These are phyloP conservation scores for Petromus typicus DNA, from an alignment of 2,113 vertebrate genomes.

Conservation along the genomic window DNA sequence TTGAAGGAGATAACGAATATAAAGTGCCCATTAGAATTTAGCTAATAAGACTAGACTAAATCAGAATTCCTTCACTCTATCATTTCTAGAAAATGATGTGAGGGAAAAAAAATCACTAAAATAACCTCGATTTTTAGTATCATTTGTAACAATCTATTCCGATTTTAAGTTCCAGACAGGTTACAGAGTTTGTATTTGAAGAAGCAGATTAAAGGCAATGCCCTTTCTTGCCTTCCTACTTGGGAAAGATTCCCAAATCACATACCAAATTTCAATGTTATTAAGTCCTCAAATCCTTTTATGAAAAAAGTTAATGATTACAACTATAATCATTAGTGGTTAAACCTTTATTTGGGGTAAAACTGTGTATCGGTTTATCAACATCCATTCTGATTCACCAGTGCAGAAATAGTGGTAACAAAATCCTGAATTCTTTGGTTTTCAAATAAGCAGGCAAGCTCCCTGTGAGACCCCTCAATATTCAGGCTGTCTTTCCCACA, in stretches of 20 bases:
- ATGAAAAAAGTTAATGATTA: conserved; percentile 1
- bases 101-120: background rate
- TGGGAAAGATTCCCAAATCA: conserved; percentile 16
- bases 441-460: background rate
- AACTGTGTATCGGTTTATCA: background rate
- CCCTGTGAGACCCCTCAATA: background rate
- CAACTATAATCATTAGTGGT: background rate
- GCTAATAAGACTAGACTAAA: background rate
- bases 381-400: background rate
- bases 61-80: background rate
- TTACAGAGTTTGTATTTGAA: background rate
- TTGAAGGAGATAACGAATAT: background rate
- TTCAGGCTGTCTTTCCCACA: background rate
- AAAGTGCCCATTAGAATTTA: background rate
- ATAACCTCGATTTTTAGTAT: conserved; percentile 15
- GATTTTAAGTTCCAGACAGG: background rate
- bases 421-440: background rate
- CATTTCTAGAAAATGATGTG: conserved; percentile 8
- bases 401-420: background rate
- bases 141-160: conserved; percentile 40
- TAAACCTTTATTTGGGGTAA: background rate
- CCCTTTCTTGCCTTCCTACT: conserved; percentile 6
- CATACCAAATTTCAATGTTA: background rate
- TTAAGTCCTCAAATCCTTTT: conserved; percentile 53
- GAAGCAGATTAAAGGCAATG: conserved; percentile 49